Base-by-base conservation (phyloP, 2,797 vertebrate genomes). In the Neoniphon sammara region DNA sequence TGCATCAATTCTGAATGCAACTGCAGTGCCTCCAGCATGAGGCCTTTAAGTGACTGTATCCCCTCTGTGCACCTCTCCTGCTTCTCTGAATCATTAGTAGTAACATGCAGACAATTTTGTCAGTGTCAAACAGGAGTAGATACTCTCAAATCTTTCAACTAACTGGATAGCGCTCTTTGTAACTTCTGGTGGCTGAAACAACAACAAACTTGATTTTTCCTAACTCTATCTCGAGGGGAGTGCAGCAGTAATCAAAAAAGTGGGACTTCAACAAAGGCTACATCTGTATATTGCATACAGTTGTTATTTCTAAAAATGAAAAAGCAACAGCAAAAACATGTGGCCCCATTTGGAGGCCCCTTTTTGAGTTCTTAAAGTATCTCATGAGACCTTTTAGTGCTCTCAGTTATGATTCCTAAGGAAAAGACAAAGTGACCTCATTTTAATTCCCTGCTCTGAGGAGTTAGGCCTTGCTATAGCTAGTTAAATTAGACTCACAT, bases 381-480 rank as follows among this genome's bases (percentile, higher is more conserved):
- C 55, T 73, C 62, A 56, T 34, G 55, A 64, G 67, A 61, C 27
- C 10, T 49, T 56, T 71, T 10, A 50, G 49, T 46, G 44, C 30
- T 78, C 30, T 71, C 67, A 46, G 62, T 54, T 25, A 15, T 18
- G 11, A 18, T 63, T 71, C 18, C 17, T 34, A 25, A 27, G 7
- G 11, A 73, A 27, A 15, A 50, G 14, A 62, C 11, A 25, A 25
- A 7, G 7, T 54, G 66, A 68, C 50, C 60, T 58, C 31, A 20
- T 79, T 69, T 70, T 18, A 73, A 25, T 67, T 60, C 27, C 42
- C 25, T 36, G 17, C 11, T 10, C 2, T 21, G 20, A 3, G 10
- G 50, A 12, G 20, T 10, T 3, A 53, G 7, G 30, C 25, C 49
- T 27, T 12, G 23, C 66, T 64, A 31, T 53, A 55, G 30, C 27